Evolutionary conservation across 1,140 invertebrate genomes (phyloP), one percentile per base, ranked within the genome.

Genomic region (Mycetomoellerius zeteki): DNA sequence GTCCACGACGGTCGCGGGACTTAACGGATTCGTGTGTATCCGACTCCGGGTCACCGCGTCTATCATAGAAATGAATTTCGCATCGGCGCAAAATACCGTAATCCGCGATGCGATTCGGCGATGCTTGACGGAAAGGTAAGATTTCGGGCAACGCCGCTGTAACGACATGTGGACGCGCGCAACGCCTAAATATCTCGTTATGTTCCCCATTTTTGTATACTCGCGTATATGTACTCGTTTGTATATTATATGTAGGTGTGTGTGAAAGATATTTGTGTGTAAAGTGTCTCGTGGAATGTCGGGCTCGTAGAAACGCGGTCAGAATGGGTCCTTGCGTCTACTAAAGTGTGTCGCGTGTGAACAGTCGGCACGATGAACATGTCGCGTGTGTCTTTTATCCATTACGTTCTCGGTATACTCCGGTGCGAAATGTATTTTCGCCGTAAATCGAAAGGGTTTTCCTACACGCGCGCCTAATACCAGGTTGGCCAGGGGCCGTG

Each of bases 361-460:
- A 73, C 67, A 67, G 71, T 60, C 71, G 77, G 77, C 90, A 80
- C 67, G 78, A 77, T 88, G n/a, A 81, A 80, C 67, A 81, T 75
- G 47, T 86, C 85, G 85, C 78, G 78, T 87, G 37, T 75, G 73
- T 87, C 16, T 58, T 64, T 69, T 84, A 69, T 88, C 52, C 56
- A 86, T 89, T 88, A 69, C 37, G 90, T 89, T 87, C 89, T 71
- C 65, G 65, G 65, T 86, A 84, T 73, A 71, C 75, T 65, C 85
- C 87, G 73, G 78, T 62, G 77, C 82, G 84, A 86, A 84, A 84
- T 82, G 67, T 60, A 73, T 37, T 72, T 60, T 89, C 80, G 86
- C 65, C 75, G 52, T 76, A 65, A 69, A n/a, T 85, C 85, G 87
- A 89, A 85, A 89, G 73, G 54, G 19, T 77, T 54, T 71, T 47